Percentiles rank a stretch among this genome's conserved stretches.
Conservation (phyloP, 1,140 invertebrate genomes). For the honey bee (Apis mellifera) region Amel_HAv3.1 CM009943.2:7939001-7939500, state of each 20-base stretch:
- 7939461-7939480: constrained; percentile 33
- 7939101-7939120: too few relatives aligned
- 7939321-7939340: neutral
- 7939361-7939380: neutral
- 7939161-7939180: too few relatives aligned
- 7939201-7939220: neutral
- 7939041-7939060: too few relatives aligned
- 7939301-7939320: neutral
- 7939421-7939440: neutral
- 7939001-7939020: neutral
- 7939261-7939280: neutral
- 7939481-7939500: constrained; percentile 53
- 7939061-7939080: too few relatives aligned
- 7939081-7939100: too few relatives aligned
- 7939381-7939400: neutral
- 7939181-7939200: neutral
- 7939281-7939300: neutral
- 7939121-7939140: too few relatives aligned
- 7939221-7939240: neutral
- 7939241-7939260: neutral
- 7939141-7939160: too few relatives aligned
- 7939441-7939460: neutral
- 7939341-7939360: neutral
- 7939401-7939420: neutral
- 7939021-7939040: neutral